Percentiles rank a stretch among this genome's conserved stretches.
Conservation (phyloP, 2,113 vertebrate genomes). For the Scartelaos histophorus region DNA sequence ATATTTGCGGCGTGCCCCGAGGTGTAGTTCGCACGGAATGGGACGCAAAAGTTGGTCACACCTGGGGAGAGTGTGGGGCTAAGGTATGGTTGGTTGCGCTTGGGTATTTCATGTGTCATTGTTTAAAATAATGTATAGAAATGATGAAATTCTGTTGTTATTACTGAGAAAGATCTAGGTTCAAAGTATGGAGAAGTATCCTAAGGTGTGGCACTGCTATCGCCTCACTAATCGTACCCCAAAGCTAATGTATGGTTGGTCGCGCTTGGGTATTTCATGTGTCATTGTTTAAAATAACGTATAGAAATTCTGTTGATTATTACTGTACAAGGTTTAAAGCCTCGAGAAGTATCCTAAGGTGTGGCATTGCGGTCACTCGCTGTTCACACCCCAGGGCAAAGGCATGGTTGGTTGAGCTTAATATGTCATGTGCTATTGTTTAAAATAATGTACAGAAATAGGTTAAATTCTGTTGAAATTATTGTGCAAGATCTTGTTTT, state of each 20-base stretch:
- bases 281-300: neutral
- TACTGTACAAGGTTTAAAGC: too few relatives aligned
- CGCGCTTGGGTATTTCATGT: neutral
- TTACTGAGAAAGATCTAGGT: too few relatives aligned
- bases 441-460: too few relatives aligned
- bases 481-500: too few relatives aligned
- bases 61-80: constrained; percentile 14
- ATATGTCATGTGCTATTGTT: too few relatives aligned
- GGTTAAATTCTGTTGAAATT: neutral
- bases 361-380: too few relatives aligned
- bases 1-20: constrained; percentile 37
- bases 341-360: too few relatives aligned
- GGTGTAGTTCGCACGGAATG: constrained; percentile 15
- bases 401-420: too few relatives aligned
- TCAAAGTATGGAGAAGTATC: too few relatives aligned
- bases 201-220: too few relatives aligned
- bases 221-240: too few relatives aligned
- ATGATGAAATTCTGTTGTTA: neutral
- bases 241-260: neutral
- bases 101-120: neutral
- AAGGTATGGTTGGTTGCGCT: neutral
- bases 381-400: neutral
- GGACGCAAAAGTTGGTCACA: constrained; percentile 24
- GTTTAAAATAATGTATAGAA: neutral
- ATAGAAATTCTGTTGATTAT: too few relatives aligned